These are phyloP conservation scores for Heliocidaris tuberculata DNA, from an alignment of 35 echinoderm and acorn worm genomes.

Conservation along the genomic window DNA sequence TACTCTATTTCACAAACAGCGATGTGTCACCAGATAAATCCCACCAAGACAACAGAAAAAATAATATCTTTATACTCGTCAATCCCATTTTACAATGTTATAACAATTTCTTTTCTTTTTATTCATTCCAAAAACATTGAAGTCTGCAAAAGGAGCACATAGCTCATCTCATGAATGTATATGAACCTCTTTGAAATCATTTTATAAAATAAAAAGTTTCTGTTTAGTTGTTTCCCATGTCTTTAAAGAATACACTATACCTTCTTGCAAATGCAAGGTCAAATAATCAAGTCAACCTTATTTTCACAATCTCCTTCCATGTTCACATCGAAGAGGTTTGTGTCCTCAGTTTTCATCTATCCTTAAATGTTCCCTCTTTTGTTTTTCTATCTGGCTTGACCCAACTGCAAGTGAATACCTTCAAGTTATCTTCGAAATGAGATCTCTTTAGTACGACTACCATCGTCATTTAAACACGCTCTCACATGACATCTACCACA, in stretches of 20 bases:
- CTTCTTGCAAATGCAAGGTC: too few species aligned
- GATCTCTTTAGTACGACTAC: background rate
- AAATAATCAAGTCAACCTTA: background rate
- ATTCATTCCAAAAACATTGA: too few species aligned
- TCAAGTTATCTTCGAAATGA: background rate
- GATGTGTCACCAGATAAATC: background rate
- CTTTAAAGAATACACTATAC: background rate
- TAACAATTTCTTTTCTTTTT: background rate
- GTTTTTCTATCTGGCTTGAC: background rate
- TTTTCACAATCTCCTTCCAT: background rate
- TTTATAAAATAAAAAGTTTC: too few species aligned
- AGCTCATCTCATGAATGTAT: too few species aligned
- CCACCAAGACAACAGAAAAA: background rate
- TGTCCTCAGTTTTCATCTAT: background rate
- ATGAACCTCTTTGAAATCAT: too few species aligned
- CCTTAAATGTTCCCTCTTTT: background rate
- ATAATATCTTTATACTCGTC: background rate
- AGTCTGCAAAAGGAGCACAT: too few species aligned
- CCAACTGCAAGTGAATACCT: background rate
- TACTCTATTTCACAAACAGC: background rate
- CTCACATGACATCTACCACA: background rate
- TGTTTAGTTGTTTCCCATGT: background rate
- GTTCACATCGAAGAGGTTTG: background rate
- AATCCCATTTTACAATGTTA: background rate
- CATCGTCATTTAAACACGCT: background rate